Conservation (phyloP, 2,113 vertebrate species). For the Pyrgilauda ruficollis region DNA sequence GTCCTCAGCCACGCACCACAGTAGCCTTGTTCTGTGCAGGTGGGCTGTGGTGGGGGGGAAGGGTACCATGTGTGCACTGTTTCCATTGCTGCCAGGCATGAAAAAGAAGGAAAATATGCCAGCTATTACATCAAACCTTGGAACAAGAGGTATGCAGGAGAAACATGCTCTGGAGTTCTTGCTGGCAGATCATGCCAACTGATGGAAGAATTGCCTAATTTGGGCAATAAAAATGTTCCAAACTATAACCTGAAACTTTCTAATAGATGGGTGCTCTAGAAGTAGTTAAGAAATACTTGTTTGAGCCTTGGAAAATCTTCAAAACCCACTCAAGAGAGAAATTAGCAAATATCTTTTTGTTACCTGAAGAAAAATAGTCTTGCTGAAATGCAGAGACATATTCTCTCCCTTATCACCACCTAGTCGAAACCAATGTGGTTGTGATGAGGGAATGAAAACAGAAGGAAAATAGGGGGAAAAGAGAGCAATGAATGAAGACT, state of each 20-base stretch:
- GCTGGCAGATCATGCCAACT: not conserved
- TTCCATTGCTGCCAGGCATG: not conserved
- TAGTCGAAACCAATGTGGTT: slow-evolving; percentile 20
- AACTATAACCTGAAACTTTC: slow-evolving; percentile 24
- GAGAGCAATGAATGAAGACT: not conserved
- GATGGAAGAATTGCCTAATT: slow-evolving; percentile 5
- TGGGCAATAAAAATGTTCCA: slow-evolving; percentile 28
- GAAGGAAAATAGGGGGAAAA: not conserved
- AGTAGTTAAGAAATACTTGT: slow-evolving; percentile 68
- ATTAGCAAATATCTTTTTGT: slow-evolving; percentile 73
- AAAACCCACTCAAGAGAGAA: slow-evolving; percentile 66
- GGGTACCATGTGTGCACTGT: not conserved
- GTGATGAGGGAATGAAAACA: not conserved
- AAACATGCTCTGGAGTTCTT: not conserved
- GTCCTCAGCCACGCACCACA: not conserved
- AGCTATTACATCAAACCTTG: slow-evolving; percentile 43
- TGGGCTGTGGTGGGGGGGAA: not conserved
- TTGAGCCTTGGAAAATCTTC: slow-evolving; percentile 66
- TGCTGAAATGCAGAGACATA: not conserved
- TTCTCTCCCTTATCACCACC: slow-evolving; percentile 11
- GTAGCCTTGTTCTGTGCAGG: not conserved
- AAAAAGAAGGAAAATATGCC: not conserved
- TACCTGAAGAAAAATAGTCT: slow-evolving; percentile 60
- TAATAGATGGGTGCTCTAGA: slow-evolving; percentile 36
- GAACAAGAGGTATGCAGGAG: not conserved